Evolutionary conservation across 2,888 invertebrate species (phyloP).

Genomic region (Lissocephala sabroskyi): DNA sequence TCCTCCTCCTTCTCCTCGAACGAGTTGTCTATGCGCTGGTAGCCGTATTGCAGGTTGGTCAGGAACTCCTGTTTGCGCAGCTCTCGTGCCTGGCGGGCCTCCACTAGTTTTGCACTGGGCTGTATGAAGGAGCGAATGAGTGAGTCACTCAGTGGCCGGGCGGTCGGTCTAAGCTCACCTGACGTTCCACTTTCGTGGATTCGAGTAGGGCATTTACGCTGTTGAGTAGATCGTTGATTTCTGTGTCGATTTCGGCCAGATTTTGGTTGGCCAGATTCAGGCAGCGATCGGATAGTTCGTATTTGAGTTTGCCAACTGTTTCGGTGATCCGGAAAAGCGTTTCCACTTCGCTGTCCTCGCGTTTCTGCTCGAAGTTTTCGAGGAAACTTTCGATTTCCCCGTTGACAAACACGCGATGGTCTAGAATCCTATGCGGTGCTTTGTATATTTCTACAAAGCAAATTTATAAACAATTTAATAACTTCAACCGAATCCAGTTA

Average conservation of each 20-base stretch:
- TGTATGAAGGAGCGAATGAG: slow-evolving; percentile 12
- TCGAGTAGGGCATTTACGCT: slow-evolving; percentile 38
- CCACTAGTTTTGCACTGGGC: slow-evolving; percentile 33
- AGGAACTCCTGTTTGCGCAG: slow-evolving; percentile 83
- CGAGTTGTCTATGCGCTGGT: slow-evolving; percentile 82
- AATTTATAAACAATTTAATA: slow-evolving; percentile 25
- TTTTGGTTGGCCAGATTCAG: slow-evolving; percentile 74
- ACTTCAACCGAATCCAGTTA: slow-evolving; percentile 17
- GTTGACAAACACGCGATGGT: slow-evolving; percentile 88
- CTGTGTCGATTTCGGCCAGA: slow-evolving; percentile 33
- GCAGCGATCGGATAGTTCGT: slow-evolving; percentile 81
- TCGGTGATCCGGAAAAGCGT: slow-evolving; percentile 84
- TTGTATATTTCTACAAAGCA: slow-evolving; percentile 82
- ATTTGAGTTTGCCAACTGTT: slow-evolving; percentile 83
- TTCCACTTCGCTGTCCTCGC: slow-evolving; percentile 86
- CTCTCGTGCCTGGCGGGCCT: slow-evolving; percentile 73
- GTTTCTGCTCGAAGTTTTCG: slow-evolving; percentile 87
- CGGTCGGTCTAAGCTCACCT: slow-evolving; percentile 23
- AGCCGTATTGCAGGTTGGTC: slow-evolving; percentile 84
- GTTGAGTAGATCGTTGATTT: slow-evolving; percentile 39
- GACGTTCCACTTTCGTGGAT: slow-evolving; percentile 34
- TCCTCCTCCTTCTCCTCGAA: slow-evolving; percentile 87
- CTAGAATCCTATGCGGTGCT: slow-evolving; percentile 88
- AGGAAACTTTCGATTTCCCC: slow-evolving; percentile 89
- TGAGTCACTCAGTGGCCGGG: too few relatives aligned